Base-by-base conservation (phyloP, 2,113 vertebrate species). In the Aleadryas rufinucha region DNA sequence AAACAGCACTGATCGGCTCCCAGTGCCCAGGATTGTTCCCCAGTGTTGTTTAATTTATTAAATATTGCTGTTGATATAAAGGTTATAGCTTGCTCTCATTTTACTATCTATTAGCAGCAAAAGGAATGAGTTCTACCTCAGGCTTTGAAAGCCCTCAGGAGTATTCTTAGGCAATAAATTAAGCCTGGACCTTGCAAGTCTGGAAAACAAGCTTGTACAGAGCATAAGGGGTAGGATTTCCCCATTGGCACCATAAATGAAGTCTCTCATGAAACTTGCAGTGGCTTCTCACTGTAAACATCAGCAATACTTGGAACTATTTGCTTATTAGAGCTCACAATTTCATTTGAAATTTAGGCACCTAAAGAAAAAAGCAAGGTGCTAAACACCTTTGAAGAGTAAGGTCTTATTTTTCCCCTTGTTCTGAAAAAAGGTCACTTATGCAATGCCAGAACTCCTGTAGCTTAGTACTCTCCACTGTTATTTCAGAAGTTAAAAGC, bases 401-500 rank as follows among this genome's bases (percentile, higher is more conserved):
- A 74, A 5, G 39, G 65, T 37, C 41, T 80, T 72, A 2, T 59
- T 70, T 59, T 68, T 72, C 3, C 22, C 42, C 47, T 77, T 81
- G 50, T 80, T 94, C 54, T 81, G 42, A 61, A 88, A 87, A 90
- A 93, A 50, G 27, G 44, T 65, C 11, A 17, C 59, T 94, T 84
- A 63, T 47, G 64, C 71, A 83, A 69, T 63, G 56, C 64, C 52
- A 64, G 68, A 52, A 86, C 71, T 50, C 52, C 78, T 66, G n/a
- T 60, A 64, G 68, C 52, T 89, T 44, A 59, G 45, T 57, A 28
- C 16, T 91, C 91, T 21, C 17, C 72, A 22, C 52, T 66, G 65
- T 70, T 66, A 63, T 88, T 95, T 86, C 90, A 86, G 85, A 77
- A 93, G 52, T 86, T 90, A 81, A 92, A 96, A 88, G 87, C 56